Percentiles rank a stretch among this genome's conserved stretches.
These are phyloP conservation scores for Monopterus albus DNA, from an alignment of 2,113 vertebrate genomes.

Conservation along the genomic window DNA sequence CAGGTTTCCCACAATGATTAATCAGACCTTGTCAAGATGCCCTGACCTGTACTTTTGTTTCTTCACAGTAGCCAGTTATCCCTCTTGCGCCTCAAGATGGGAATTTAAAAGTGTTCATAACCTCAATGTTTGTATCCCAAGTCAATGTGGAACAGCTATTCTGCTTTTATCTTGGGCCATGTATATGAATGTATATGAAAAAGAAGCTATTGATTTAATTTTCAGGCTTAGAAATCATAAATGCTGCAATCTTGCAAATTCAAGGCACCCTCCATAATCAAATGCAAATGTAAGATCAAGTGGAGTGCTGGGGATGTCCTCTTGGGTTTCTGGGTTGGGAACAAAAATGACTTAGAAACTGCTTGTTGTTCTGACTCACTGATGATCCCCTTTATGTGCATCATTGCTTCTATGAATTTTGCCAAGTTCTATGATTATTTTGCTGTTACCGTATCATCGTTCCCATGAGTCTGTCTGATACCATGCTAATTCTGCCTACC, in stretches of 20 bases:
- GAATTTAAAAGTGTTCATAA: conserved; percentile 41
- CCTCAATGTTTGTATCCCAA: conserved; percentile 26
- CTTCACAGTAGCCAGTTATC: conserved; percentile 50
- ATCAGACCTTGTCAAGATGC: conserved; percentile 71
- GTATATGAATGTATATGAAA: conserved; percentile 53
- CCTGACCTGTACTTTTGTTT: conserved; percentile 54
- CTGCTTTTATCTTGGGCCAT: too few relatives aligned
- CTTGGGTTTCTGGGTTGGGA: background rate
- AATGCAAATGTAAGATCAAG: conserved; percentile 25
- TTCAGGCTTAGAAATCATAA: conserved; percentile 44
- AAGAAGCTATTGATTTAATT: conserved; percentile 48
- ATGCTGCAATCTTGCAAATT: conserved; percentile 4
- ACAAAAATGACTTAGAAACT: background rate
- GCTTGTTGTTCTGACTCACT: conserved; percentile 7
- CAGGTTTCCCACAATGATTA: conserved; percentile 72
- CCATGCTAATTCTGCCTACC: background rate
- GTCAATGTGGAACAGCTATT: conserved; percentile 4
- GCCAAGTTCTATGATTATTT: conserved; percentile 3
- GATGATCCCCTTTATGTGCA: conserved; percentile 10
- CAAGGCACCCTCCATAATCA: conserved; percentile 11
- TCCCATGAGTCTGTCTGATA: background rate
- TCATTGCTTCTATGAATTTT: conserved; percentile 2
- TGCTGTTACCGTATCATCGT: background rate
- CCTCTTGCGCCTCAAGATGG: conserved; percentile 32
- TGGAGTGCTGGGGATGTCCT: background rate